phyloP scores from a whole-genome alignment of 2,113 vertebrate genomes.

The Pelobates fuscus region DNA sequence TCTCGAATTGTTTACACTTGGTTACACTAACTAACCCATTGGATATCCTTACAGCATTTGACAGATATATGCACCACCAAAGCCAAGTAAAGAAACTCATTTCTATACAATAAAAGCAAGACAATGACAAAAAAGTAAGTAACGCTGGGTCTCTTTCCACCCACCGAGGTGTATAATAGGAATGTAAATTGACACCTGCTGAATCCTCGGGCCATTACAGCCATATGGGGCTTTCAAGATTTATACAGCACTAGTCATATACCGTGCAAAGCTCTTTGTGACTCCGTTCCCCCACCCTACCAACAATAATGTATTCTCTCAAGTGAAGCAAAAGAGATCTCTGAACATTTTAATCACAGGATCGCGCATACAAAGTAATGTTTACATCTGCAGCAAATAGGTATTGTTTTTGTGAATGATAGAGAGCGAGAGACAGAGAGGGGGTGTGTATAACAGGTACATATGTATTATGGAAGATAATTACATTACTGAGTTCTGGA shows the following conservation, averaged over 20 bases:
- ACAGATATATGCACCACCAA: too few relatives aligned
- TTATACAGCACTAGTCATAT: slow-evolving; percentile 23
- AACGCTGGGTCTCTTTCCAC: slow-evolving; percentile 24
- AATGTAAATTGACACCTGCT: slow-evolving; percentile 37
- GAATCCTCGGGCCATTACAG: slow-evolving; percentile 43
- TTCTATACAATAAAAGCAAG: slow-evolving; percentile 2
- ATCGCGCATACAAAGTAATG: too few relatives aligned
- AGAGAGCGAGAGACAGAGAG: too few relatives aligned
- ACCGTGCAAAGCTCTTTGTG: slow-evolving; percentile 33
- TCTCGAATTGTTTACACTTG: too few relatives aligned
- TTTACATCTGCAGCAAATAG: too few relatives aligned
- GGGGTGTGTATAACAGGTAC: too few relatives aligned
- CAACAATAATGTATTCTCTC: slow-evolving; percentile 33
- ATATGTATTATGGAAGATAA: too few relatives aligned
- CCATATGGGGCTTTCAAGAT: slow-evolving; percentile 38
- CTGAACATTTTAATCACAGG: slow-evolving; percentile 22
- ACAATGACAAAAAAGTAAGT: slow-evolving; percentile 15
- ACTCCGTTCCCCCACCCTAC: slow-evolving; percentile 18
- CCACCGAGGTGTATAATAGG: slow-evolving; percentile 43
- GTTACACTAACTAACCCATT: too few relatives aligned
- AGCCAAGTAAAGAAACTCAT: too few relatives aligned
- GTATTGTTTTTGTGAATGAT: too few relatives aligned
- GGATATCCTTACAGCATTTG: too few relatives aligned
- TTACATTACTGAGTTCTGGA: too few relatives aligned
- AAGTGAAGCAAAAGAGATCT: slow-evolving; percentile 33